Base-by-base conservation (phyloP, 2,797 vertebrate species). In the Argya squamiceps region DNA sequence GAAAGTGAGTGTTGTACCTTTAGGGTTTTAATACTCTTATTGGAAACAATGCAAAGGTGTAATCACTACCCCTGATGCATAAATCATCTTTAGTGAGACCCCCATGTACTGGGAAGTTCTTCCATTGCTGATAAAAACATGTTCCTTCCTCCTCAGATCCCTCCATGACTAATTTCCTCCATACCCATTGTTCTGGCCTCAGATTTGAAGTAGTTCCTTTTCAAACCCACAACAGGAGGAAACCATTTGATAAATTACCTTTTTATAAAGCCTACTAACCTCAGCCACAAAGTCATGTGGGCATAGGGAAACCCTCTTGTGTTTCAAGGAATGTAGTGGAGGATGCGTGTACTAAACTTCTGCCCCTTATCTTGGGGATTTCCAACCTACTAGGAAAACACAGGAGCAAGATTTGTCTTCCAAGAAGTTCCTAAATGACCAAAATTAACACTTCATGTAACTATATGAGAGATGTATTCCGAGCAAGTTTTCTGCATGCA, bases 151-250 rank as follows among this genome's bases (percentile, higher is more conserved):
- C 89, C 77, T 84, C 76, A 88, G 87, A 84, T 56, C 52, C 37
- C 36, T 91, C 80, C 92, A 91, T 95, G 94, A 97, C 86, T 96
- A 95, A 96, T 92, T 95, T 96, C 96, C 94, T 95, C 92, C 53
- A 49, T 1, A 43, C 39, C 92, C 87, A 96, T 97, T 97, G 95
- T 97, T 97, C 93, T 95, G 47, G 74, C 63, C 77, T 93, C 70
- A 87, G 58, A 96, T 93, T 83, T 94, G 86, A 67, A 96, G 70
- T 22, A 86, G 55, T 37, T 95, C 69, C 89, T 93, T 52, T 90
- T 95, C 73, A 93, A 94, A 90, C 27, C 50, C 67, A 91, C 85
- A 93, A 94, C 92, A 92, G 77, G 77, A 94, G 77, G 96, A 97
- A 96, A 90, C 43, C 55, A 78, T 65, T 71, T 94, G 65, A 96